Evolutionary conservation across 2,797 vertebrate species (phyloP).

Genomic region (Sternotherus odoratus): DNA sequence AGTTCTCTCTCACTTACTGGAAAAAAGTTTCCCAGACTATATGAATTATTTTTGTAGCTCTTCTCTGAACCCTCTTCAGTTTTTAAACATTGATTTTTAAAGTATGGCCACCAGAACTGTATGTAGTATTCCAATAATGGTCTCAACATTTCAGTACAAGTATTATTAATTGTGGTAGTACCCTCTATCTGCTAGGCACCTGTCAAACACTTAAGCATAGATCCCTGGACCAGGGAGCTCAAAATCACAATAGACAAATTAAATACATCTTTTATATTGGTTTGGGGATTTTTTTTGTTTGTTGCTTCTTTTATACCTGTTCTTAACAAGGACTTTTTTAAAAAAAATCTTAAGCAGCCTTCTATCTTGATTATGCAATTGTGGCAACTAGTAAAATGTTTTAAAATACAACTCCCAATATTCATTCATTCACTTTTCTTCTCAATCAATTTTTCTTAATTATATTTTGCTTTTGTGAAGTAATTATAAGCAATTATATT

Average conservation of each 20-base stretch:
- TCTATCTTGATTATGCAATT: too few relatives aligned
- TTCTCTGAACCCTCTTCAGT: not conserved
- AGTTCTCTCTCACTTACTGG: not conserved
- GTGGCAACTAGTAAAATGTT: too few relatives aligned
- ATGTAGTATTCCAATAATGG: fast-evolving
- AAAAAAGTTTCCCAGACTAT: not conserved
- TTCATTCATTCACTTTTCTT: too few relatives aligned
- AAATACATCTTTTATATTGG: too few relatives aligned
- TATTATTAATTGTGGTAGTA: not conserved
- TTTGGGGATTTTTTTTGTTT: too few relatives aligned
- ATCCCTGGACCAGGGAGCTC: not conserved
- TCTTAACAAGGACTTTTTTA: too few relatives aligned
- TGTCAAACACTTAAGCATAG: not conserved
- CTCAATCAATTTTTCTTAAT: too few relatives aligned
- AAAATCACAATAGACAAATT: not conserved
- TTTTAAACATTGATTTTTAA: not conserved
- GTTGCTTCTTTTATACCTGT: too few relatives aligned
- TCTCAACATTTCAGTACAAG: not conserved
- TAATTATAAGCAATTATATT: too few relatives aligned
- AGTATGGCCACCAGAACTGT: fast-evolving
- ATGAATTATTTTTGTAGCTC: not conserved
- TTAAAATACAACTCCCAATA: too few relatives aligned
- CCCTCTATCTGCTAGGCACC: not conserved
- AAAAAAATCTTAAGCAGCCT: too few relatives aligned
- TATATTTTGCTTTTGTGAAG: too few relatives aligned